A percentile compares a stretch with the other conserved stretches of the same genome.
These are phyloP conservation scores for Neosalanx taihuensis DNA, from an alignment of 2,797 vertebrate species.

Conservation along the genomic window DNA sequence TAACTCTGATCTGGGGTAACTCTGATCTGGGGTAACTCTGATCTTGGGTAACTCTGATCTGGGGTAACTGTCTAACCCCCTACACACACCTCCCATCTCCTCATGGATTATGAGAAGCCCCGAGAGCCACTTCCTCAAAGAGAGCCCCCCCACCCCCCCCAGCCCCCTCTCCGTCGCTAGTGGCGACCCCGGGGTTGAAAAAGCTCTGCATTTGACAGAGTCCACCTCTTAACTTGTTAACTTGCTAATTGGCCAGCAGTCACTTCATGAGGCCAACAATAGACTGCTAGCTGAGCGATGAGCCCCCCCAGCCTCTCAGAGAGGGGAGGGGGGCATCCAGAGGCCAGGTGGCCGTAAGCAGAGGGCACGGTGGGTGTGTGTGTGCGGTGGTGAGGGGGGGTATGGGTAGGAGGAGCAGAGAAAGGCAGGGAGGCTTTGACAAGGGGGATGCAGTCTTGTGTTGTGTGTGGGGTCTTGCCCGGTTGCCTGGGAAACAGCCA, in stretches of 20 bases:
- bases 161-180: neutral
- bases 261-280: constrained; percentile 70
- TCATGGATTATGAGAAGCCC: constrained; percentile 37
- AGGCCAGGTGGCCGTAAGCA: constrained; percentile 47
- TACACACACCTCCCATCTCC: constrained; percentile 29
- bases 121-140: constrained; percentile 7
- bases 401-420: constrained; percentile 34
- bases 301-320: neutral
- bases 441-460: constrained; percentile 30
- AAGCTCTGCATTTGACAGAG: constrained; percentile 81
- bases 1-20: too few species aligned
- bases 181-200: neutral
- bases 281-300: constrained; percentile 54
- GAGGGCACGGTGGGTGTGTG: neutral
- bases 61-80: too few species aligned
- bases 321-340: constrained; percentile 10
- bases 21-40: too few species aligned
- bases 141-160: constrained; percentile 49
- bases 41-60: too few species aligned
- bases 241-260: constrained; percentile 85
- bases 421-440: constrained; percentile 22
- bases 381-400: neutral
- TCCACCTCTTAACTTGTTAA: constrained; percentile 88
- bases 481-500: constrained; percentile 50
- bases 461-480: constrained; percentile 60